Base-by-base conservation (phyloP, 2,797 vertebrate species). In the Merluccius polli region DNA sequence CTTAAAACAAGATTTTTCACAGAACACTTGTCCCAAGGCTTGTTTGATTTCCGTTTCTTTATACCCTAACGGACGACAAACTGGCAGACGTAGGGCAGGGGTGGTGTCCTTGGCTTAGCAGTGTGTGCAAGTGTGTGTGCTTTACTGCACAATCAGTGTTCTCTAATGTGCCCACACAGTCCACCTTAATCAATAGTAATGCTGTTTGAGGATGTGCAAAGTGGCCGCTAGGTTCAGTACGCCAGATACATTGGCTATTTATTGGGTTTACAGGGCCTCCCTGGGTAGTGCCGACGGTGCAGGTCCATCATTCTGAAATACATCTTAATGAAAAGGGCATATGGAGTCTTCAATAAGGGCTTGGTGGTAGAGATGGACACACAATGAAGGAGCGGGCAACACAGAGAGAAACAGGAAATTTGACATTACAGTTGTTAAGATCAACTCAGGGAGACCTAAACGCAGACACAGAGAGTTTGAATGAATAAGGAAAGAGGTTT, bases 161-260 rank as follows among this genome's bases (percentile, higher is more conserved):
- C 71, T 27, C 63, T 74, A 73, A 75, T 76, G 81, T 71, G 41
- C 68, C 75, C 44, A 32, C 75, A 73, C 52, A 41, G 74, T 32
- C 10, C 29, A n/a, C n/a, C 38, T 27, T 13, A 11, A 86, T 86
- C 80, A 76, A 82, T 83, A 75, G 77, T 75, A 59, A 74, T 52
- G 71, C 69, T 76, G 44, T 74, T 76, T 79, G 77, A 77, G 63
- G 52, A 74, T 44, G 81, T 72, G 78, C 65, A 65, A 27, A 82
- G 48, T 11, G 0, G n/a, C 74, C 65, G 30, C 59, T 70, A 38
- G 78, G 74, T 74, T 30, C 36, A 67, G 68, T 32, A 44, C 75
- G 52, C 67, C 13, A 73, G n/a, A 8, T 63, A 13, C 33, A 71
- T 59, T 29, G 21, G 11, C 38, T 31, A 41, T 70, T 78, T 73